phyloP scores from a whole-genome alignment of 2,113 vertebrate genomes.

The Aplodontia rufa region DNA sequence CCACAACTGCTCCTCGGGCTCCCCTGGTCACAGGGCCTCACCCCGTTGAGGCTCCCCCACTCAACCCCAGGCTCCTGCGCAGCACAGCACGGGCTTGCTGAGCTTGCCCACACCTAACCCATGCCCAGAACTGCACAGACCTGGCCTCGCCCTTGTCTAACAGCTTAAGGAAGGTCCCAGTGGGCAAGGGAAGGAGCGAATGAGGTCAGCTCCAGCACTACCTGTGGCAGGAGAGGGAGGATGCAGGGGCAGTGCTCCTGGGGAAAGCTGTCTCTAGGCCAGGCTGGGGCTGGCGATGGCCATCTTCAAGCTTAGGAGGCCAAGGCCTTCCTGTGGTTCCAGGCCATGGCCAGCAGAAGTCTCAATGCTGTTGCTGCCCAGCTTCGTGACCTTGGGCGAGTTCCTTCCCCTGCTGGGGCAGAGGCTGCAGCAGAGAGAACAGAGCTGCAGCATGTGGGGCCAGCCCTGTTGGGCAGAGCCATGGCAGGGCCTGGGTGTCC shows the following conservation, averaged over 20 bases:
- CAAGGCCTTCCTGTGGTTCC: neutral
- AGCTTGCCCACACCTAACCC: neutral
- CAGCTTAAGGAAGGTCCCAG: neutral
- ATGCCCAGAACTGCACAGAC: neutral
- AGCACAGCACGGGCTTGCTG: fast-evolving
- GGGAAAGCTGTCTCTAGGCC: neutral
- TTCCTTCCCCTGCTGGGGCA: neutral
- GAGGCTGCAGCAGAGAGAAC: neutral
- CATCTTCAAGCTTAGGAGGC: neutral
- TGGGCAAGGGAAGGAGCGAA: neutral
- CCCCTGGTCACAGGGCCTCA: neutral
- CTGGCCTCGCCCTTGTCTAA: neutral
- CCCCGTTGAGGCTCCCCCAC: neutral
- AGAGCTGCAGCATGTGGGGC: fast-evolving
- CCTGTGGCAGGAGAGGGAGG: no score
- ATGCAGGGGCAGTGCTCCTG: fast-evolving
- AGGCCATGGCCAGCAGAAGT: neutral
- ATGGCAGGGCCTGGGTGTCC: neutral
- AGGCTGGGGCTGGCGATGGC: neutral
- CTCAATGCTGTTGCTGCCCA: no score
- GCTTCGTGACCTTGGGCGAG: neutral
- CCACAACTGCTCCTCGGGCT: neutral
- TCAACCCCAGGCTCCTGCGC: no score
- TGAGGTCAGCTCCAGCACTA: neutral
- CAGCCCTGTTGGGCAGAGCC: neutral